Conservation (phyloP, 2,797 vertebrate genomes). For the Megalops cyprinoides region DNA sequence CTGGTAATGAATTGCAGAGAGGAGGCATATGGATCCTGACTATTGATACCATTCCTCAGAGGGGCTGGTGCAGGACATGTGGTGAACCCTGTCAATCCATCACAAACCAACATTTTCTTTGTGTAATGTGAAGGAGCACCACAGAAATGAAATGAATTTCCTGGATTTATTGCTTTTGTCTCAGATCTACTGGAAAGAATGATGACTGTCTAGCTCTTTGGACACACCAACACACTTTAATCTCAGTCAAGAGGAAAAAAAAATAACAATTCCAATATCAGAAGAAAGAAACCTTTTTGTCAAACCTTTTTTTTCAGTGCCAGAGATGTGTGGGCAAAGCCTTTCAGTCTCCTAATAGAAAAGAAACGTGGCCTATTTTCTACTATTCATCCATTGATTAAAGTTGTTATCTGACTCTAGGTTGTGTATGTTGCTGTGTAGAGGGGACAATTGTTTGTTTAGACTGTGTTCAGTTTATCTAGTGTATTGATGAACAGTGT, state of each 20-base stretch:
- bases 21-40: not conserved
- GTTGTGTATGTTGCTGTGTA: too few relatives aligned
- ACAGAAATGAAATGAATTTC: conserved; percentile 20
- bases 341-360: not conserved
- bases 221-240: conserved; percentile 6
- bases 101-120: not conserved
- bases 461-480: too few relatives aligned
- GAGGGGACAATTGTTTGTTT: too few relatives aligned
- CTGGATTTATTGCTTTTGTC: conserved; percentile 25
- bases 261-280: conserved; percentile 14
- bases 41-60: not conserved
- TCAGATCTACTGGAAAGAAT: conserved; percentile 17
- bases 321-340: not conserved
- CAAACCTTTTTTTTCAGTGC: not conserved
- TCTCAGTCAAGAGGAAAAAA: not conserved
- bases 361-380: not conserved
- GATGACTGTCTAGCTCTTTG: conserved; percentile 9
- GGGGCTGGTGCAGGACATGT: not conserved
- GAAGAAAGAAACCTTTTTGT: conserved; percentile 1
- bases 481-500: too few relatives aligned
- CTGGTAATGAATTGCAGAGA: conserved; percentile 11
- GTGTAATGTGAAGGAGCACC: not conserved
- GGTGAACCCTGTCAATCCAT: not conserved
- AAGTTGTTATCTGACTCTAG: not conserved
- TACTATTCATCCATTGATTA: not conserved